These are phyloP conservation scores for Etia nguti DNA, from an alignment of 2,113 vertebrate species.

Conservation along the genomic window DNA sequence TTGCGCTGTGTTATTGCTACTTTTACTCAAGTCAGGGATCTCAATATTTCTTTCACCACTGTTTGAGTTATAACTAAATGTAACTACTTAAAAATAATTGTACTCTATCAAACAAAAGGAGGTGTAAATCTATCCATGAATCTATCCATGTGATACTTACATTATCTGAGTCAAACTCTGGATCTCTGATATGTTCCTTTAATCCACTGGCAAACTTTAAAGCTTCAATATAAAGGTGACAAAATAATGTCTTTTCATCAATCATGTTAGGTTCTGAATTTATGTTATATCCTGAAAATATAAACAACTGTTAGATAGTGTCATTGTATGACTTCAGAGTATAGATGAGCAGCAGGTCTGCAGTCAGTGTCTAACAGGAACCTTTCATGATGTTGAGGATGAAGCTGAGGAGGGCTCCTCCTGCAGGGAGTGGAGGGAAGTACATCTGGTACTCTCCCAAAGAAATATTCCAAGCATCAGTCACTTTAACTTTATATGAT, in stretches of 20 bases:
- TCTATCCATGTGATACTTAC: conserved; percentile 11
- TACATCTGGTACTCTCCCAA: conserved; percentile 76
- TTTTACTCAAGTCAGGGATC: background rate
- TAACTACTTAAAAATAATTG: background rate
- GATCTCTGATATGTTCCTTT: conserved; percentile 65
- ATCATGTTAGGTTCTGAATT: conserved; percentile 42
- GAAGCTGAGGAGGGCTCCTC: conserved; percentile 66
- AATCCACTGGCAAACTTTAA: conserved; percentile 81
- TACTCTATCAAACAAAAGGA: background rate
- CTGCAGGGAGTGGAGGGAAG: conserved; percentile 78
- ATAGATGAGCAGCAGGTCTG: background rate
- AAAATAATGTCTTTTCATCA: conserved; percentile 54
- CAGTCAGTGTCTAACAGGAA: background rate
- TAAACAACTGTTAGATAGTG: background rate
- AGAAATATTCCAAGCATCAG: conserved; percentile 67
- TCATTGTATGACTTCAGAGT: background rate
- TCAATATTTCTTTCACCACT: background rate
- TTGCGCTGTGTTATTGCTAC: background rate
- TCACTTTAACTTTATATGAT: conserved; percentile 64
- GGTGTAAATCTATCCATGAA: background rate
- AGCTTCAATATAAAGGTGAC: conserved; percentile 79
- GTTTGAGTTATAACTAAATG: background rate
- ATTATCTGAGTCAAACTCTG: conserved; percentile 10
- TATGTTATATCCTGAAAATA: conserved; percentile 72
- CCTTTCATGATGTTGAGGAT: conserved; percentile 85